Conservation (phyloP, 64 coral and sea anemone genomes). For the Hydrozoanthus tunicans region DNA sequence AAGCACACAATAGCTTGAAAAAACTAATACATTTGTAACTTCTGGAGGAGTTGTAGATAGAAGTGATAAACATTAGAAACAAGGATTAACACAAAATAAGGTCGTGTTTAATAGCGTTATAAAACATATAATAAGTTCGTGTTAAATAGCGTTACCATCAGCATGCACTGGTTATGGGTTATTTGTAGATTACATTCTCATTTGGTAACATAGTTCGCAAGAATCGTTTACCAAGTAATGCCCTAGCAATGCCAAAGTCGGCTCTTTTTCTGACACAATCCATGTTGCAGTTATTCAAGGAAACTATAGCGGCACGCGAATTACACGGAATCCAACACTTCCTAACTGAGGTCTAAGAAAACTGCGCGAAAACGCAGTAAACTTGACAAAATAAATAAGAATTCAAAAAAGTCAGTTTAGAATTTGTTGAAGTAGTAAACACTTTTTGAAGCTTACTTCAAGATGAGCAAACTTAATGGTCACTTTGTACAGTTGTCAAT, state of each 20-base stretch:
- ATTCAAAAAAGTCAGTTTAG: too few relatives aligned
- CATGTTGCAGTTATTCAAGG: constrained; percentile 47
- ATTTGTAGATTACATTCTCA: not conserved
- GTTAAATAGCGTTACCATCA: not conserved
- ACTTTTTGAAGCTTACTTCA: too few relatives aligned
- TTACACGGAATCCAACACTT: not conserved
- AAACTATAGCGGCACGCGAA: not conserved
- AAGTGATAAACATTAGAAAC: too few relatives aligned
- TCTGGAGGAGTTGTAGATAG: too few relatives aligned
- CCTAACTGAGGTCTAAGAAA: not conserved
- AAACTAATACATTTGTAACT: too few relatives aligned
- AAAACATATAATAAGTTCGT: not conserved
- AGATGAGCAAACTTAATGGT: too few relatives aligned
- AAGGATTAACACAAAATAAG: too few relatives aligned
- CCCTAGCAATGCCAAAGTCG: not conserved
- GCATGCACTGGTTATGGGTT: not conserved
- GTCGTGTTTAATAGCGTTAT: not conserved
- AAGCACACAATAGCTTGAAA: too few relatives aligned
- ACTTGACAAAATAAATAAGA: too few relatives aligned
- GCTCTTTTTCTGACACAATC: not conserved
- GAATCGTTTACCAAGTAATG: not conserved
- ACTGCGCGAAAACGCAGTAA: too few relatives aligned
- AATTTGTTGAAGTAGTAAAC: too few relatives aligned
- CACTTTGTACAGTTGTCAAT: too few relatives aligned
- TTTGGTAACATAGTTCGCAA: not conserved